Conservation (phyloP, 2,113 vertebrate genomes). For the Grallaria varia region DNA sequence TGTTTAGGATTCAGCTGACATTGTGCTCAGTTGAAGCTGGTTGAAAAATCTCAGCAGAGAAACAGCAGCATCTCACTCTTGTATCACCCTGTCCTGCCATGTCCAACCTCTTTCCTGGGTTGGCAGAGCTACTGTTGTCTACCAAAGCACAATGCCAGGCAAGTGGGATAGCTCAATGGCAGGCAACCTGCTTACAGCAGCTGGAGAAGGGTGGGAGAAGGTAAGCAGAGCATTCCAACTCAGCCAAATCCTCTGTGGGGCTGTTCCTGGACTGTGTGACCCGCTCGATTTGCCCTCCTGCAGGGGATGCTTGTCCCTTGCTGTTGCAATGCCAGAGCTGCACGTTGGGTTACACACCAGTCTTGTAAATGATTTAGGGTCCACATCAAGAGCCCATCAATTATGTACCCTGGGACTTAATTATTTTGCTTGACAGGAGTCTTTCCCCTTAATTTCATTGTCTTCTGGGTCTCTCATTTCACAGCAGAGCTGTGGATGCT, state of each 20-base stretch:
- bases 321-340: background rate
- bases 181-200: rapidly evolving
- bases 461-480: background rate
- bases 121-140: background rate
- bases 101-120: rapidly evolving
- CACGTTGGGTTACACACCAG: background rate
- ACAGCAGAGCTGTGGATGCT: background rate
- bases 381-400: constrained; percentile 43
- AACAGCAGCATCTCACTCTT: background rate
- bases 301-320: background rate
- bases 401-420: constrained; percentile 58
- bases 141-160: rapidly evolving
- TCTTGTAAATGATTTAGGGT: constrained; percentile 58
- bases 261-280: background rate
- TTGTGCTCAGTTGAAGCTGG: background rate
- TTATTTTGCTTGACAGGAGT: constrained; percentile 60
- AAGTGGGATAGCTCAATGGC: rapidly evolving
- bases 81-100: rapidly evolving
- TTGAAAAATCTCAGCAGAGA: background rate
- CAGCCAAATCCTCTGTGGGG: background rate
- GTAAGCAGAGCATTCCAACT: background rate
- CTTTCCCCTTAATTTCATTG: constrained; percentile 61
- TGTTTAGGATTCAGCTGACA: background rate
- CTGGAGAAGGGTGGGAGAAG: background rate
- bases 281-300: rapidly evolving